These are phyloP conservation scores for Drosophila leontia DNA, from an alignment of 1,140 invertebrate genomes.

Conservation along the genomic window DNA sequence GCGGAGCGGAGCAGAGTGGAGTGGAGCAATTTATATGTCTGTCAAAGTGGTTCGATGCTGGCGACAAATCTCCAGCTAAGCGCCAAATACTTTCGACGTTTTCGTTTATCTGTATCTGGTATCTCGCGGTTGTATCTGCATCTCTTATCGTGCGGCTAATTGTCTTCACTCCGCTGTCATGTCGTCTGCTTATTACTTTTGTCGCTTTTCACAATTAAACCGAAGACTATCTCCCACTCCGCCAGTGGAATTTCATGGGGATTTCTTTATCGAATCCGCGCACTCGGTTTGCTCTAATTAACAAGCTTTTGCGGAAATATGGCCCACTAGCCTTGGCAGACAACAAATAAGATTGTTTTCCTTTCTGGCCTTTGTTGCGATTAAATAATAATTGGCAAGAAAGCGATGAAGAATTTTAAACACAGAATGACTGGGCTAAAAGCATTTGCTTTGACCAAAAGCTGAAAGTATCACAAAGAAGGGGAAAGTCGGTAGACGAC, in stretches of 20 bases:
- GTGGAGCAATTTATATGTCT: slow-evolving; percentile 74
- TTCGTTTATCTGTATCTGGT: slow-evolving; percentile 64
- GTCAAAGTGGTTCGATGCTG: slow-evolving; percentile 71
- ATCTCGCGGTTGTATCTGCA: slow-evolving; percentile 64
- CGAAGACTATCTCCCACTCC: slow-evolving; percentile 54
- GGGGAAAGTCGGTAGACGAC: slow-evolving; percentile 40
- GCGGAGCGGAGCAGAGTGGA: slow-evolving; percentile 22
- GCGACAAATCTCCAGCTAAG: slow-evolving; percentile 79
- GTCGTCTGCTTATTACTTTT: slow-evolving; percentile 74
- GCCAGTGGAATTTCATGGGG: slow-evolving; percentile 15
- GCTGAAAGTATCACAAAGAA: slow-evolving; percentile 36
- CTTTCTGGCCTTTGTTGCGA: slow-evolving; percentile 29
- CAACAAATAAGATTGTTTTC: slow-evolving; percentile 56
- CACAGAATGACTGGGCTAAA: slow-evolving; percentile 42
- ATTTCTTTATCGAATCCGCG: slow-evolving; percentile 42
- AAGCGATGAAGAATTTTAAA: slow-evolving; percentile 53
- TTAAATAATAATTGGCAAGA: slow-evolving; percentile 65
- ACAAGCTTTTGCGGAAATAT: slow-evolving; percentile 47
- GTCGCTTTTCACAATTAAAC: slow-evolving; percentile 71
- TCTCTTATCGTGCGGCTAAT: slow-evolving; percentile 76
- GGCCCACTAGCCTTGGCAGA: slow-evolving; percentile 55
- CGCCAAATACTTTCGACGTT: slow-evolving; percentile 69
- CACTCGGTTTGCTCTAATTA: slow-evolving; percentile 53
- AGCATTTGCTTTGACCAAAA: slow-evolving; percentile 26
- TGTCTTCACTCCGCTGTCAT: slow-evolving; percentile 74